Evolutionary conservation across 2,113 vertebrate species (phyloP).

Genomic region (Poeciliopsis retropinna): DNA sequence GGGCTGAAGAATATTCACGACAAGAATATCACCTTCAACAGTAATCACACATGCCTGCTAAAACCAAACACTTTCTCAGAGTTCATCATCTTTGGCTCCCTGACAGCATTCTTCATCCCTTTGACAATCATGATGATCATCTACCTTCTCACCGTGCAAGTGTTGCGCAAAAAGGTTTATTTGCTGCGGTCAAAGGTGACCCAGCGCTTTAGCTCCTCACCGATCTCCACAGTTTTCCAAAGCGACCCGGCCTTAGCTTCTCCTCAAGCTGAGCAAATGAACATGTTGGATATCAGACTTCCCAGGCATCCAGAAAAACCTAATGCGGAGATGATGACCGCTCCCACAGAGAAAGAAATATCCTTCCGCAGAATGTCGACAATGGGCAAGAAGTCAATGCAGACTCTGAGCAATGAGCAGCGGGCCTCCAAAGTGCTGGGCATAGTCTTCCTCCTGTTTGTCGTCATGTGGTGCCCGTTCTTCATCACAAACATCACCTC

Average conservation of each 20-base stretch:
- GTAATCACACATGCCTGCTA: constrained; percentile 86
- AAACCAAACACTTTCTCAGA: constrained; percentile 85
- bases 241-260: constrained; percentile 71
- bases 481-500: constrained; percentile 96
- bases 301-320: constrained; percentile 66
- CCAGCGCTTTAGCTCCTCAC: constrained; percentile 82
- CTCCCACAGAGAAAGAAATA: constrained; percentile 64
- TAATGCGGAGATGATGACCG: background rate
- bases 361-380: constrained; percentile 84
- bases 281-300: constrained; percentile 77
- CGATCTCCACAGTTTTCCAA: constrained; percentile 88
- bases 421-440: constrained; percentile 96
- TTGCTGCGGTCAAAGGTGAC: constrained; percentile 86
- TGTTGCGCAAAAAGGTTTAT: constrained; percentile 90
- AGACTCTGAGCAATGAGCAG: constrained; percentile 94
- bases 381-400: constrained; percentile 91
- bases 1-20: constrained; percentile 81
- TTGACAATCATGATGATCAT: constrained; percentile 95
- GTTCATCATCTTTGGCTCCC: constrained; percentile 94
- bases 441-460: constrained; percentile 95
- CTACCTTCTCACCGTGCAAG: constrained; percentile 92
- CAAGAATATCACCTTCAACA: constrained; percentile 80
- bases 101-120: constrained; percentile 94
- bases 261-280: constrained; percentile 81
- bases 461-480: constrained; percentile 99